These are phyloP conservation scores for Carettochelys insculpta DNA, from an alignment of 2,113 vertebrate genomes.

Conservation along the genomic window DNA sequence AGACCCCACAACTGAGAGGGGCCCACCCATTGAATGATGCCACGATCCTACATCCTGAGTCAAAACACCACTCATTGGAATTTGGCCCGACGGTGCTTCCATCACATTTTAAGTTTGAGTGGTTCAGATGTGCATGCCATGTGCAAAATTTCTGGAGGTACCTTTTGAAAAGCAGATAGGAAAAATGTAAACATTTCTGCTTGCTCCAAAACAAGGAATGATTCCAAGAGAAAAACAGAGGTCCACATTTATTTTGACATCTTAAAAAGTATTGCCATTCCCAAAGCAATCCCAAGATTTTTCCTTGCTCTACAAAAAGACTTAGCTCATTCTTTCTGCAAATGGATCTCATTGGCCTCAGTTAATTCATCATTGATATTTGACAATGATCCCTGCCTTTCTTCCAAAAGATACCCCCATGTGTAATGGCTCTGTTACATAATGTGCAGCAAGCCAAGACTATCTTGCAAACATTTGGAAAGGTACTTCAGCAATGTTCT, in stretches of 20 bases:
- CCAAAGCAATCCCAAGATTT: constrained; percentile 16
- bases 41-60: background rate
- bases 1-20: background rate
- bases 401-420: constrained; percentile 56
- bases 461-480: constrained; percentile 70
- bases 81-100: background rate
- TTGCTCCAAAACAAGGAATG: constrained; percentile 44
- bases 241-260: constrained; percentile 21
- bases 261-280: constrained; percentile 15
- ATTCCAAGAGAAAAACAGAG: constrained; percentile 41
- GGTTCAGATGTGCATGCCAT: background rate
- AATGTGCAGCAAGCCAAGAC: constrained; percentile 57
- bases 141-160: background rate
- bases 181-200: constrained; percentile 41
- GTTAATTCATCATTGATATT: constrained; percentile 55
- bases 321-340: constrained; percentile 20
- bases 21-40: background rate
- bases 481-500: constrained; percentile 61
- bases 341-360: constrained; percentile 47
- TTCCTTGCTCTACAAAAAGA: background rate
- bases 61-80: background rate
- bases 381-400: constrained; percentile 49
- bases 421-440: constrained; percentile 58
- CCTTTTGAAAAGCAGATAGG: background rate
- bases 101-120: background rate